Percentiles rank a stretch among this genome's conserved stretches.
Evolutionary conservation across 2,113 vertebrate species (phyloP).

Genomic region (Tilapia sparmanii): DNA sequence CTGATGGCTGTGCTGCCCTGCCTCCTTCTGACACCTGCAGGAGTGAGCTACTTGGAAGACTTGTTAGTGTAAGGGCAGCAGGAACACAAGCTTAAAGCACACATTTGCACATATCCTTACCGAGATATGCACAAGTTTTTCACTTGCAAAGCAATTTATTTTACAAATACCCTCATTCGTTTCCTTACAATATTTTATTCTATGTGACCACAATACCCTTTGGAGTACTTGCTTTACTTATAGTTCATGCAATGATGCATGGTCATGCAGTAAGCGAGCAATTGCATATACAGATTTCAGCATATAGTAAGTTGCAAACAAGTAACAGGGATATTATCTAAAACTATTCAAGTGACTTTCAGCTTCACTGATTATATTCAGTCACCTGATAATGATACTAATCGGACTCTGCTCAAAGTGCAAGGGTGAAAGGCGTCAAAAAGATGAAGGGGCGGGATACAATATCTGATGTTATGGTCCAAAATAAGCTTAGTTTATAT

Average conservation of each 20-base stretch:
- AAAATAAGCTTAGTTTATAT: not conserved
- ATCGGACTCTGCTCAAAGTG: not conserved
- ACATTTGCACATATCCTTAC: not conserved
- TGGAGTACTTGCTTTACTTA: not conserved
- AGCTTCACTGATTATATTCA: not conserved
- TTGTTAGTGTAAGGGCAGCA: constrained; percentile 14
- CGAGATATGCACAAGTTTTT: not conserved
- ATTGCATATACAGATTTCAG: not conserved
- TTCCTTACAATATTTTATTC: not conserved
- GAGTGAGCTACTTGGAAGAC: constrained; percentile 41
- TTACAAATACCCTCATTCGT: not conserved
- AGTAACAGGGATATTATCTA: not conserved
- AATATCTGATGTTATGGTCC: not conserved
- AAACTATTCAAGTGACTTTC: not conserved
- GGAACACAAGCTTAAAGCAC: not conserved
- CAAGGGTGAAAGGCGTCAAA: not conserved
- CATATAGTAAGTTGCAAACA: not conserved
- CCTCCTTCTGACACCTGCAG: constrained; percentile 57
- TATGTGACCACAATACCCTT: not conserved
- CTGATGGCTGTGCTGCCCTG: constrained; percentile 42
- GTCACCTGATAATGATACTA: not conserved
- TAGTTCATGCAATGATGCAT: not conserved
- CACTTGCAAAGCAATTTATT: not conserved
- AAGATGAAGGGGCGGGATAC: fast-evolving
- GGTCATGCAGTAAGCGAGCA: not conserved